Evolutionary conservation across 2,113 vertebrate genomes (phyloP), one percentile per base, ranked within the genome.

Genomic region (Perca fluviatilis): DNA sequence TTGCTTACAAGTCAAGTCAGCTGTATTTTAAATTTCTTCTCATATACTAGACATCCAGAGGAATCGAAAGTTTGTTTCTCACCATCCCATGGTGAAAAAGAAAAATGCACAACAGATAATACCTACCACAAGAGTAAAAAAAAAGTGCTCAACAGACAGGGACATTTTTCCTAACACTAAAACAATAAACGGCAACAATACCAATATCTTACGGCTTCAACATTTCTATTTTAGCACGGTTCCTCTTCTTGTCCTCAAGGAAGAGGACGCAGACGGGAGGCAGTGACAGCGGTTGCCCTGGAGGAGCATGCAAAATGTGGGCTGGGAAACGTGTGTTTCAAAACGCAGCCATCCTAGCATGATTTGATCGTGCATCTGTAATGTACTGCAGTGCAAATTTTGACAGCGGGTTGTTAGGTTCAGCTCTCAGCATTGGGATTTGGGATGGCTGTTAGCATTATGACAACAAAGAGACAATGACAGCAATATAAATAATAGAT

Each of bases 381-480:
- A 53, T 46, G 56, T 19, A 33, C 19, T 18, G 25, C 10, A 1
- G 6, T 56, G 64, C 49, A 56, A 30, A 71, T 74, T 82, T 12
- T 77, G 81, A 84, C 56, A 53, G n/a, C 12, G n/a, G 36, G 50
- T 10, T 51, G 75, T 80, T 36, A 65, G 46, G 79, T 79, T 86
- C 53, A 47, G n/a, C 23, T 46, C 77, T 67, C 47, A 70, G 57
- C 79, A 70, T 13, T 1, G 0, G 33, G 84, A 83, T 62, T 77
- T 67, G 27, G 77, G 57, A 80, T 50, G 43, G 62, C 74, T 82
- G 78, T 79, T 65, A 57, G 81, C 54, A 83, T 85, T 69, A 84
- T 73, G 64, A 82, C 51, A 73, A 84, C 80, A 86, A 84, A 89
- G 53, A 86, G 80, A 85, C 77, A 64, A 65, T 70, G 78, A 80